phyloP scores from a whole-genome alignment of 2,888 invertebrate species.

The Dascillus cervinus region DNA sequence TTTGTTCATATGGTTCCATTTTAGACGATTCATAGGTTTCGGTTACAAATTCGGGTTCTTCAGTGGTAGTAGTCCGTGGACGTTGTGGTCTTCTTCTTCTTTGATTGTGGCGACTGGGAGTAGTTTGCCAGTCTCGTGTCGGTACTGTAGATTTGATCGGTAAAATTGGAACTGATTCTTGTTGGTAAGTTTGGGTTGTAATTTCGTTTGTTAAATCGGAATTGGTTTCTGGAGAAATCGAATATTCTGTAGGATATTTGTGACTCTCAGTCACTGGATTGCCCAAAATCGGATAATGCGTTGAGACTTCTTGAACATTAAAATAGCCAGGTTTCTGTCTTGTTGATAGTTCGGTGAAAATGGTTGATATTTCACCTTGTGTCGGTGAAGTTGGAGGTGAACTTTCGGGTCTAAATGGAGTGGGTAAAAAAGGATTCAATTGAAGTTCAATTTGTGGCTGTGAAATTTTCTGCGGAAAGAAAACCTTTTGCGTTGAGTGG shows the following conservation, averaged over 20 bases:
- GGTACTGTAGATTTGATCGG: conserved; percentile 8
- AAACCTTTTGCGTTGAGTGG: no score
- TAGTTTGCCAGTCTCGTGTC: conserved; percentile 16
- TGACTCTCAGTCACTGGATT: conserved; percentile 22
- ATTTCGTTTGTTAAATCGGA: conserved; percentile 16
- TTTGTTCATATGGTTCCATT: conserved; percentile 24
- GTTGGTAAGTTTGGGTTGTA: conserved; percentile 20
- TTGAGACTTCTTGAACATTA: conserved; percentile 40
- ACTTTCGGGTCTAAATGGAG: conserved; percentile 35
- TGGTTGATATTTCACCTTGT: conserved; percentile 36
- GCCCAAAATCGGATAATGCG: conserved; percentile 39
- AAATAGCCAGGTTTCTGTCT: conserved; percentile 28
- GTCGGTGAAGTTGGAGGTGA: conserved; percentile 36
- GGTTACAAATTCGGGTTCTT: conserved; percentile 14
- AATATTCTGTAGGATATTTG: conserved; percentile 12
- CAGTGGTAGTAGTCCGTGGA: conserved; percentile 14
- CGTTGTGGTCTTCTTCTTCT: conserved; percentile 20
- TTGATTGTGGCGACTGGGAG: conserved; percentile 14
- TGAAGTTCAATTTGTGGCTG: conserved; percentile 13
- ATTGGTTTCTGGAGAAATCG: conserved; percentile 8
- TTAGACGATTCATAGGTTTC: conserved; percentile 27
- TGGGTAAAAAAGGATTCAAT: conserved; percentile 34
- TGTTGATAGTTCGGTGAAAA: conserved; percentile 34
- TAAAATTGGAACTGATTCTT: conserved; percentile 17
- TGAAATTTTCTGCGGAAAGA: no score